Base-by-base conservation (phyloP, 2,113 vertebrate genomes). In the Pseudorasbora parva region DNA sequence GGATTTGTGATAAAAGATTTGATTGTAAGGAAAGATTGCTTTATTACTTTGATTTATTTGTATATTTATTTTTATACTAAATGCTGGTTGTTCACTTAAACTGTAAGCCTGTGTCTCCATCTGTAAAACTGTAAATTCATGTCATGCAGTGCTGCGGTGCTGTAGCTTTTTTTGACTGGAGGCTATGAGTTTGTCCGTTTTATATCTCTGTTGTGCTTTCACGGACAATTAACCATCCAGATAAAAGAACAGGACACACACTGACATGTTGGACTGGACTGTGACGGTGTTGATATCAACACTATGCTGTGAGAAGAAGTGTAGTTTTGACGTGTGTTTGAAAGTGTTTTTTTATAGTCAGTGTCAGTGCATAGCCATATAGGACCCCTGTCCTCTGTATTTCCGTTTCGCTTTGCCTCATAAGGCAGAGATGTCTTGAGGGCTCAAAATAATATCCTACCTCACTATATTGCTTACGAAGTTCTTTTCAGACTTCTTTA, bases 191-290 rank as follows among this genome's bases (percentile, higher is more conserved):
- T 56, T 77, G 54, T 77, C 74, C 6, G 2, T 49, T 74, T 87
- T 14, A 85, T 71, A 85, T 85, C 88, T 60, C 87, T 43, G 90
- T 88, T 92, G 91, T 93, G 90, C 92, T 92, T 91, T 93, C 91
- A 90, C 88, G 89, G 86, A 89, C 92, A 92, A 93, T 92, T 92
- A 93, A 90, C 92, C 90, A 89, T 89, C 88, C 87, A 89, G 90
- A 93, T 89, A 87, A 88, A 37, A 89, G 30, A 68, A 9, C 77
- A 1, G 73, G 87, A 82, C 88, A 91, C 91, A 89, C 37, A 82
- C 83, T 83, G 47, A 88, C 88, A 84, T 59, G 78, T 87, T 80
- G 89, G 90, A 91, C 77, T 80, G 89, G 90, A 91, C 77, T 56
- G 9, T 41, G 19, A 17, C 19, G 0, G 9, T 69, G 19, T 69